Base-by-base conservation (phyloP, 2,888 invertebrate genomes). In the Scotopteryx bipunctaria region DNA sequence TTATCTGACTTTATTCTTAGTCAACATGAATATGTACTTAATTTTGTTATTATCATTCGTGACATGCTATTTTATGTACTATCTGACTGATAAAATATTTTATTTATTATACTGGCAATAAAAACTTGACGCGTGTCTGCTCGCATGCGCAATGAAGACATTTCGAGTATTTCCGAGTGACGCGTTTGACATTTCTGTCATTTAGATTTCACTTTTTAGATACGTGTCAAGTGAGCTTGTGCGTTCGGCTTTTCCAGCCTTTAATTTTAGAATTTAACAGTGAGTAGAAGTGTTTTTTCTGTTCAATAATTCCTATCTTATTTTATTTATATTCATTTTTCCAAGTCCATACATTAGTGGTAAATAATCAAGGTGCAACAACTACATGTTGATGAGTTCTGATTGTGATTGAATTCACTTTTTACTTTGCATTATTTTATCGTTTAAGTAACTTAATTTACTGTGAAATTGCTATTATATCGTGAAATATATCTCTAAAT, bases 181-280 rank as follows among this genome's bases (percentile, higher is more conserved):
- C 81, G 77, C 73, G 76, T 76, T 69, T 76, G 81, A 80, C 79
- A 65, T 67, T 65, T 71, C 67, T 68, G 67, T 70, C 70, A 73
- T 66, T n/a, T n/a, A n/a, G n/a, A n/a, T n/a, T 81, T 58, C 84
- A 82, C 86, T 82, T 88, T 89, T 79, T 86, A 84, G 77, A 80
- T 88, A 90, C 89, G 89, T 90, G 89, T 90, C 89, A 88, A 81
- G 76, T 68, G 64, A 78, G 70, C 69, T 83, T 83, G 84, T 72
- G 76, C 85, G 84, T 72, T 81, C 71, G 69, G 86, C 86, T 86
- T 76, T 78, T 64, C 62, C 68, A 73, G 86, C 89, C 86, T 71
- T 73, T 85, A 84, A 82, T 84, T 85, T 87, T 84, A 86, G 75
- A 83, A 83, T 73, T 71, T 73, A 81, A 81, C 74, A 82, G 89